phyloP scores from a whole-genome alignment of 2,888 invertebrate genomes.

The Rhynchonema sp. region DNA sequence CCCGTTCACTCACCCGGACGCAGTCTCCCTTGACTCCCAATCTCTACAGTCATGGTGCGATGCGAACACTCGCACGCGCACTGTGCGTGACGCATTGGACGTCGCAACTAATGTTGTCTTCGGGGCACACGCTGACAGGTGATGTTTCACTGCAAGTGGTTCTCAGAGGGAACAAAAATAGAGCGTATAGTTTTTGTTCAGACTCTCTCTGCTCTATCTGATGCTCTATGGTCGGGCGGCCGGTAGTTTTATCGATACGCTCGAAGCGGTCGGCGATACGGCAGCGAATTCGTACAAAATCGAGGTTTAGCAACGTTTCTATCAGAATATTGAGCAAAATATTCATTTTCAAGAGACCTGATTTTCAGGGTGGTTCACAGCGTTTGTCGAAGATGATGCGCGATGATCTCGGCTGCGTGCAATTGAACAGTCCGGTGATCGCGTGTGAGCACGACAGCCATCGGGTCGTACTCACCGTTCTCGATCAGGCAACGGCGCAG shows the following conservation, averaged over 20 bases:
- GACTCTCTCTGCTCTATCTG: conserved; percentile 1
- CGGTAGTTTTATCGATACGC: not conserved
- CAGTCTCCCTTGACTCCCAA: not conserved
- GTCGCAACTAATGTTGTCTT: not conserved
- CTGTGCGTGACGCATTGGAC: not conserved
- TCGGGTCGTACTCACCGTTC: too few relatives aligned
- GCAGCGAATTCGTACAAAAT: conserved; percentile 1
- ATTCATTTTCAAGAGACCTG: not conserved
- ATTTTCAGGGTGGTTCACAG: conserved; percentile 28
- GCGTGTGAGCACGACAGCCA: too few relatives aligned
- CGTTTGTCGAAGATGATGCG: conserved; percentile 30
- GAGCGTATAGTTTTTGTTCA: not conserved
- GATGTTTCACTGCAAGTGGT: not conserved
- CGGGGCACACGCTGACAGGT: not conserved
- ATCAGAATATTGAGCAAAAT: too few relatives aligned
- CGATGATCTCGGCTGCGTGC: conserved; percentile 17
- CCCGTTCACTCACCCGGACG: not conserved
- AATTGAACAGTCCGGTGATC: conserved; percentile 1
- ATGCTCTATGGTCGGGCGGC: not conserved
- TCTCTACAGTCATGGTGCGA: not conserved
- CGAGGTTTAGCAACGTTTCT: too few relatives aligned
- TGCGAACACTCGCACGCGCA: not conserved
- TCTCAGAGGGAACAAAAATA: not conserved
- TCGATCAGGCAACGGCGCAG: too few relatives aligned
- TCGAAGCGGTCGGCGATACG: not conserved